Evolutionary conservation across 1,140 invertebrate genomes (phyloP), one percentile per base, ranked within the genome.

Genomic region (Patella vulgata): DNA sequence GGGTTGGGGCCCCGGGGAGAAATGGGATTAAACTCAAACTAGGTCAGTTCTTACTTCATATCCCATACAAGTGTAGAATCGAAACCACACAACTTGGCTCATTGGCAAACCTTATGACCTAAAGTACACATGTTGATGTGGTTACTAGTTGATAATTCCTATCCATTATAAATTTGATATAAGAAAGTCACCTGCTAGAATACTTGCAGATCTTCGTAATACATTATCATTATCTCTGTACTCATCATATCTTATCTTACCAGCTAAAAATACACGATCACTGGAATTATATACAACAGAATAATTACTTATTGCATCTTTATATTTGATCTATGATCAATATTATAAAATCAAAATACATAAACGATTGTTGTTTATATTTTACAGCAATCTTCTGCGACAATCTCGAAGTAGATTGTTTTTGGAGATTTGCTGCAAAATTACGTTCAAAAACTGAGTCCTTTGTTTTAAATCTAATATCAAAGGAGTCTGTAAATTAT

Each of bases 171-270:
- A 27, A 31, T 30, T 28, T 47, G n/a, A 44, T 12, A 28, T 47
- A 2, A 4, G n/a, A n/a, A 19, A 65, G 70, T 67, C 66, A 81
- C 79, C 66, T 52, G 78, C 94, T 72, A 95, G 89, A 56, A 97
- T 89, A 30, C 92, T 90, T 8, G 92, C 92, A 36, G 91, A 90
- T 5, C 87, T 80, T 78, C 88, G 89, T 31, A 88, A 74, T 71
- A 88, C 88, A n/a, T 93, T 93, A 72, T 89, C 87, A 65, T 91
- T 89, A 70, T 92, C 89, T 79, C 90, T 93, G 4, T 93, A 87
- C 87, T 95, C 93, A 33, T 93, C 92, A 83, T 97, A 96, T 27
- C 89, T 90, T 40, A 97, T 82, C 79, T 89, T 89, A 33, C 94
- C 94, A 67, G 89, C 90, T 0, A 97, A 88, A 82, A 94, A 88